Percentiles rank a stretch among this genome's conserved stretches.
Evolutionary conservation across 2,888 invertebrate genomes (phyloP).

Genomic region (Hirudinaria manillensis): DNA sequence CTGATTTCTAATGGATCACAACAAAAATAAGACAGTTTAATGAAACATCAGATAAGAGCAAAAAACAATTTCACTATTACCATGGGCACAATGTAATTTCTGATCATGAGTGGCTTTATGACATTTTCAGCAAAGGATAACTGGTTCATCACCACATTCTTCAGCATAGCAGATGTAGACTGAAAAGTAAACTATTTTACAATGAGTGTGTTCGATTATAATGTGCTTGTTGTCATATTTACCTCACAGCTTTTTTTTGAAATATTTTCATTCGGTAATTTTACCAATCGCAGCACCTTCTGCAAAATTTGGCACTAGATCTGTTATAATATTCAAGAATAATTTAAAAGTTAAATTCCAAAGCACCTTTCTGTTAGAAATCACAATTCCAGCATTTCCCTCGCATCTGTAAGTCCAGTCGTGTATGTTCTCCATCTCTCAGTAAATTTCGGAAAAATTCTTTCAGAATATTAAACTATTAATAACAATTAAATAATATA

Average conservation of each 20-base stretch:
- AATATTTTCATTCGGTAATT: constrained; percentile 6
- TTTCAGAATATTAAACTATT: too few species aligned
- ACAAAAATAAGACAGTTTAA: constrained; percentile 6
- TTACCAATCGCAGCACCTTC: not conserved
- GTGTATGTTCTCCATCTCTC: constrained; percentile 14
- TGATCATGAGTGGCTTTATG: constrained; percentile 19
- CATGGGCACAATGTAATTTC: constrained; percentile 30
- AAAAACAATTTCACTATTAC: constrained; percentile 13
- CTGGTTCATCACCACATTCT: constrained; percentile 13
- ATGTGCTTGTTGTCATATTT: not conserved
- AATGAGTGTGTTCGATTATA: not conserved
- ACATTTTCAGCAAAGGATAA: constrained; percentile 29
- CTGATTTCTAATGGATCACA: constrained; percentile 11
- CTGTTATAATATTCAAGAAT: too few species aligned
- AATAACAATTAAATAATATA: too few species aligned
- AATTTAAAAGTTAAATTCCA: too few species aligned
- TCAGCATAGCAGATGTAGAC: constrained; percentile 5
- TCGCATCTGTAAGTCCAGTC: constrained; percentile 28
- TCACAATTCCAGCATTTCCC: constrained; percentile 32
- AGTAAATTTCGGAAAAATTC: not conserved
- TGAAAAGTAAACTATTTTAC: constrained; percentile 9
- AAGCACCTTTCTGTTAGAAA: constrained; percentile 25
- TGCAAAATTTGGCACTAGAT: not conserved
- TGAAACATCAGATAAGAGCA: not conserved
- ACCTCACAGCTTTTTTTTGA: constrained; percentile 6